Conservation (phyloP, 2,113 vertebrate genomes). For the Brachyhypopomus gauderio region DNA sequence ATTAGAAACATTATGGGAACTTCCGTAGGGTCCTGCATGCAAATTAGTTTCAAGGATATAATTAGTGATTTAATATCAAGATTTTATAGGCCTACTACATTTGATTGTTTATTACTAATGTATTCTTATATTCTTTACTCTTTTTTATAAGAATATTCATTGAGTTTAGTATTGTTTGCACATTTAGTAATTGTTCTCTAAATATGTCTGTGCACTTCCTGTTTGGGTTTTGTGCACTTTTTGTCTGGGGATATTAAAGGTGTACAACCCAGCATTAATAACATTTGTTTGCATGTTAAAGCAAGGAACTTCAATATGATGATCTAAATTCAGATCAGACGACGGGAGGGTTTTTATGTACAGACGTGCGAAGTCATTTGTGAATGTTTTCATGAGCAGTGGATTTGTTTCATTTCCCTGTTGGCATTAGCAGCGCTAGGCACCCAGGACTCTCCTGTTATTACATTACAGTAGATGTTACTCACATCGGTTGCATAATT, state of each 20-base stretch:
- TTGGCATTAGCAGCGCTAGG: not conserved
- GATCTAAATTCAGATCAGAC: conserved; percentile 14
- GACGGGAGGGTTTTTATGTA: not conserved
- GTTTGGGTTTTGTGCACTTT: not conserved
- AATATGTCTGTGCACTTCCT: not conserved
- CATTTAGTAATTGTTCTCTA: not conserved
- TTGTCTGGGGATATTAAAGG: not conserved
- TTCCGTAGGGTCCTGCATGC: conserved; percentile 53
- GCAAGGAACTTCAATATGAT: not conserved
- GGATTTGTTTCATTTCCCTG: conserved; percentile 2
- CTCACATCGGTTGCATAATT: conserved; percentile 36
- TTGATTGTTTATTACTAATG: conserved; percentile 38
- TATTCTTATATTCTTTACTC: conserved; percentile 23
- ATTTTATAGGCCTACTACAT: conserved; percentile 44
- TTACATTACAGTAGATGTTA: conserved; percentile 34
- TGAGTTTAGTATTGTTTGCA: conserved; percentile 17
- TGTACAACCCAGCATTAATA: conserved; percentile 17
- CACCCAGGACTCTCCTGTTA: not conserved
- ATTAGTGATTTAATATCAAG: conserved; percentile 60
- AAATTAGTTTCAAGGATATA: conserved; percentile 63
- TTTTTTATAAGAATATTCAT: conserved; percentile 24
- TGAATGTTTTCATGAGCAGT: not conserved
- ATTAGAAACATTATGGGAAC: conserved; percentile 56
- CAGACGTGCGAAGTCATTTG: not conserved
- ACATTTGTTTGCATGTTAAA: not conserved